Base-by-base conservation (phyloP, 2,113 vertebrate species). In the Mustela lutreola region DNA sequence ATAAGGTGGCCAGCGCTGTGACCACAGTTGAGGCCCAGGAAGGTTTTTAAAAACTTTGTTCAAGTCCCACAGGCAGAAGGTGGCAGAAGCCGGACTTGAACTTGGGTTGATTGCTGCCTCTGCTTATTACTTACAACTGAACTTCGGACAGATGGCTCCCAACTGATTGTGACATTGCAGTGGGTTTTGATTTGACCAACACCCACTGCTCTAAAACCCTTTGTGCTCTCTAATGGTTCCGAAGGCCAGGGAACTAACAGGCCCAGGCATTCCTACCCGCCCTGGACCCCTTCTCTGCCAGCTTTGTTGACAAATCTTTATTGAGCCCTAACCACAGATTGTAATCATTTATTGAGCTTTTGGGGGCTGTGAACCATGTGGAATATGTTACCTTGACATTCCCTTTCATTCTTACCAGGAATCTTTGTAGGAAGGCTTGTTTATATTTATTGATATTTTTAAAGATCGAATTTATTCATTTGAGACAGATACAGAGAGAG, bases 81-180 rank as follows among this genome's bases (percentile, higher is more conserved):
- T 33, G 60, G 73, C 56, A 89, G 91, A 82, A 56, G 45, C 21
- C 56, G 56, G 48, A n/a, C 60, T 92, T 75, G 82, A 82, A 75
- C 82, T 76, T 91, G 75, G 36, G 65, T 76, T 7, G 8, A 6
- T 62, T 56, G 63, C 65, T 73, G 28, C 45, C 76, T 91, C 62
- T 87, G 83, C 65, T 80, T 91, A 85, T 86, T 95, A 31, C 86
- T 95, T 80, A 76, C 85, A 88, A 58, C 88, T 83, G 94, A 78
- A 97, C 80, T 96, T 96, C 0, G 62, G 95, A 93, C 92, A n/a
- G 90, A 70, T 7, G 45, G 67, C 53, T 56, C 81, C 18, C 1
- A 4, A 31, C 31, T 11, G 70, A 79, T 75, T 97, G 94, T 97
- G 97, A 96, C 90, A 91, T 75, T 83, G 58, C 33, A 42, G 65